Percentiles rank a stretch among this genome's conserved stretches.
phyloP scores from a whole-genome alignment of 2,888 invertebrate species.

The Drosophila anomalipes region DNA sequence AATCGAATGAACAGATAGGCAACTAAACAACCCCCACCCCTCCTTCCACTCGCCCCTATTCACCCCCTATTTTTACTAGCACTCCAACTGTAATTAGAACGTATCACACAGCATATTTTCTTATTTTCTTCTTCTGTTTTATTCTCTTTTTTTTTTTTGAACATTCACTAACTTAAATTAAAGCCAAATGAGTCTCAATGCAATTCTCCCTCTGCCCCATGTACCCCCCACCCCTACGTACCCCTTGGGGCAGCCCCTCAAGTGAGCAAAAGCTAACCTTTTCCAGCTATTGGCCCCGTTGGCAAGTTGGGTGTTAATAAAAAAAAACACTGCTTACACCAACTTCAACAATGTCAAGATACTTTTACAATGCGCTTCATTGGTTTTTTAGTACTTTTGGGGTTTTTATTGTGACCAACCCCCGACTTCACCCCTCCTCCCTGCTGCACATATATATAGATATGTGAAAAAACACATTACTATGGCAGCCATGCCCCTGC shows the following conservation, averaged over 20 bases:
- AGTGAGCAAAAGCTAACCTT: slow-evolving; percentile 44
- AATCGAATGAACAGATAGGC: slow-evolving; percentile 77
- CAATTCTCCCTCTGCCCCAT: background rate
- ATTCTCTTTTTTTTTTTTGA: background rate
- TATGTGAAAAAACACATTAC: slow-evolving; percentile 48
- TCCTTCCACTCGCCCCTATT: background rate
- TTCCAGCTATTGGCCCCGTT: slow-evolving; percentile 17
- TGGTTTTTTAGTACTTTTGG: slow-evolving; percentile 44
- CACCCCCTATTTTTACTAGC: slow-evolving; percentile 48
- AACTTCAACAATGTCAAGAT: slow-evolving; percentile 58
- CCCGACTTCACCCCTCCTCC: no score
- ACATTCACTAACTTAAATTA: slow-evolving; percentile 18
- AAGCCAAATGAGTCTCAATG: slow-evolving; percentile 25
- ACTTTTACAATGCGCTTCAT: slow-evolving; percentile 58
- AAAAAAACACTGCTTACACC: slow-evolving; percentile 45
- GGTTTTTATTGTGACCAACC: slow-evolving; percentile 2
- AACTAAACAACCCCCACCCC: slow-evolving; percentile 13
- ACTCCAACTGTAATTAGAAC: slow-evolving; percentile 54
- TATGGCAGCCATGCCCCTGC: slow-evolving; percentile 23
- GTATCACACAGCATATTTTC: slow-evolving; percentile 37
- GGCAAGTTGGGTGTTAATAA: slow-evolving; percentile 38
- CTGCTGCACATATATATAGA: background rate
- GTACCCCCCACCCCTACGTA: background rate
- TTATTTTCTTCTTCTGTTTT: background rate
- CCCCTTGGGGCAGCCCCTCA: slow-evolving; percentile 43